Base-by-base conservation (phyloP, 2,113 vertebrate genomes). In the Chamaetylas fuelleborni region DNA sequence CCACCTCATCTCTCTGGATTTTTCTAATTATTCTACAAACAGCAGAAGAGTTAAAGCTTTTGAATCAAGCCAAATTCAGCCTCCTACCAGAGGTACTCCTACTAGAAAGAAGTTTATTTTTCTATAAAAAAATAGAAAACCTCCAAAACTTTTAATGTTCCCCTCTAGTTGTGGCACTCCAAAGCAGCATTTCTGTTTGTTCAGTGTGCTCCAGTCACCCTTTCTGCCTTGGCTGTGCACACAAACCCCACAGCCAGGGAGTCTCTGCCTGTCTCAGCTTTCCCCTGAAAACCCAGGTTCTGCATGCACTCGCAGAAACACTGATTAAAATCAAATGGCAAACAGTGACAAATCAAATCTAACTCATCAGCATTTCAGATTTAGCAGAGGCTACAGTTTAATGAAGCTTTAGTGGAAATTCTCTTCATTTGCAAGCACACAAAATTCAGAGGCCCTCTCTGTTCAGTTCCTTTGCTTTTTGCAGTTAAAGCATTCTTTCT, bases 251-350 rank as follows among this genome's bases (percentile, higher is more conserved):
- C 19, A 25, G 17, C 17, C 66, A 85, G 23, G 24, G 12, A 70
- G 12, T 10, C 22, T 10, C 22, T 45, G 48, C 16, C 19, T 2
- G 1, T 8, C 38, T 51, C 82, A 31, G 60, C 51, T 51, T 67
- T 31, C 54, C 43, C 16, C 14, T 92, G 69, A 73, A 95, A 97
- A 85, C 19, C 51, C 36, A 15, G 5, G 8, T 5, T 38, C 84
- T 78, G 60, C 31, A 17, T 57, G 70, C 79, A 50, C 82, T 79
- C 24, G 5, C 78, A 82, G 80, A 88, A 97, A 83, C 48, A 34
- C 85, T 85, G 93, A 96, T 94, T 92, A 95, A 96, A 96, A 94
- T 83, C 86, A 94, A 97, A 92, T 95, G 86, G 92, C 93, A 94
- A 97, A 95, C 92, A 66, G 84, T 82, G 81, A 57, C 57, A 87